A percentile compares a stretch with the other conserved stretches of the same genome.
These are phyloP conservation scores for Cebuella pygmaea DNA, from an alignment of 2,797 vertebrate species.

Conservation along the genomic window DNA sequence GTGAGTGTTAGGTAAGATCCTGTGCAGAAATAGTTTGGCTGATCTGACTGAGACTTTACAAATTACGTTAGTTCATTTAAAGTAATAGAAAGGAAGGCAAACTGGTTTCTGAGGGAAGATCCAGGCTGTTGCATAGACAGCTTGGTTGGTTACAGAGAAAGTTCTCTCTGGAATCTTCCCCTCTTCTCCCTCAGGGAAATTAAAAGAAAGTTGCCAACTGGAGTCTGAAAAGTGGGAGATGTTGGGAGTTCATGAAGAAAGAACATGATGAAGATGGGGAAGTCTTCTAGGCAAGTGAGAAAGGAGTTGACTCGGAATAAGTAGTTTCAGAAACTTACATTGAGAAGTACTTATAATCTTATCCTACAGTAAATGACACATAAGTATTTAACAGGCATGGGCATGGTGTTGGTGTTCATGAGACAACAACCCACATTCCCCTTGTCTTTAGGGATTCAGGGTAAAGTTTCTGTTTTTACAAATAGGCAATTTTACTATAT, in stretches of 20 bases:
- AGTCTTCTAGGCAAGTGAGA: background rate
- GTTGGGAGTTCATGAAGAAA: background rate
- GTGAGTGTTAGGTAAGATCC: background rate
- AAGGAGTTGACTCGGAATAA: background rate
- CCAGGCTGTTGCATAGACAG: background rate
- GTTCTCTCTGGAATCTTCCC: background rate
- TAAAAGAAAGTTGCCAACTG: background rate
- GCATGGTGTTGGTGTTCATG: background rate
- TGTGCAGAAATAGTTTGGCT: background rate
- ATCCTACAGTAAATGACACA: background rate
- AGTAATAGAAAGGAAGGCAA: background rate
- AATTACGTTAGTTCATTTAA: background rate
- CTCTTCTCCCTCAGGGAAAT: background rate
- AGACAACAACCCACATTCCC: background rate
- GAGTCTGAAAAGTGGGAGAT: background rate
- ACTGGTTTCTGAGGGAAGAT: background rate
- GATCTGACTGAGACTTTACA: background rate
- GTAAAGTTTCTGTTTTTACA: background rate
- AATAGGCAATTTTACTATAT: background rate
- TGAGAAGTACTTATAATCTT: background rate
- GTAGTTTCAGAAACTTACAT: background rate
- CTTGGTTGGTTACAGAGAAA: background rate
- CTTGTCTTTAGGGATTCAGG: background rate
- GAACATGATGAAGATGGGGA: background rate
- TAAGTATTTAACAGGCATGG: background rate